phyloP scores from a whole-genome alignment of 2,113 vertebrate genomes.

The Sula dactylatra region DNA sequence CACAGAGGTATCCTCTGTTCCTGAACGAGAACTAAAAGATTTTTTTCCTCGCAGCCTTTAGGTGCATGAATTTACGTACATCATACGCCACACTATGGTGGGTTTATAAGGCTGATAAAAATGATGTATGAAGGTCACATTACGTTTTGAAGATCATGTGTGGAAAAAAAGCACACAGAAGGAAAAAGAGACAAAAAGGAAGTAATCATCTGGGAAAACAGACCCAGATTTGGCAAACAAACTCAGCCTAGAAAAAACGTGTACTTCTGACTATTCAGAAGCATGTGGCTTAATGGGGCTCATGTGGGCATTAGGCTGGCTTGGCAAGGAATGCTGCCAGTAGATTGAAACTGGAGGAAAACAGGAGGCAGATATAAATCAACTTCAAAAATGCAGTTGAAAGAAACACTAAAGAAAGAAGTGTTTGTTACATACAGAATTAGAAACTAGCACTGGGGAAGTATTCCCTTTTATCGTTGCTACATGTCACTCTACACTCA shows the following conservation, averaged over 20 bases:
- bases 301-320: slow-evolving; percentile 13
- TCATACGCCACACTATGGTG: not conserved
- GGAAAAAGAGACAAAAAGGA: slow-evolving; percentile 26
- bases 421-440: slow-evolving; percentile 1
- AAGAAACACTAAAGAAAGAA: slow-evolving; percentile 39
- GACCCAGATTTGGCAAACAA: slow-evolving; percentile 37
- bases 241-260: slow-evolving; percentile 1
- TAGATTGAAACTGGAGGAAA: slow-evolving; percentile 42
- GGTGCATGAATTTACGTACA: slow-evolving; percentile 36
- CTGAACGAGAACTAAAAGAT: not conserved
- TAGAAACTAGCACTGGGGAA: not conserved
- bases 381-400: slow-evolving; percentile 27
- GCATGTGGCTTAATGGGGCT: not conserved
- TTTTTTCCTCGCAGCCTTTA: not conserved
- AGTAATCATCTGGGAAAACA: slow-evolving; percentile 34
- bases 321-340: not conserved
- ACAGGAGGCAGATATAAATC: slow-evolving; percentile 46
- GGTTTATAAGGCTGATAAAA: slow-evolving; percentile 31
- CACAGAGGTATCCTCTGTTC: not conserved
- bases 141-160: not conserved
- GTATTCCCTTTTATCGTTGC: not conserved
- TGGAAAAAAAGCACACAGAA: not conserved
- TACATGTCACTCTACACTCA: not conserved
- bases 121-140: not conserved
- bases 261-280: not conserved